Conservation (phyloP, 2,113 vertebrate species). For the Phycodurus eques region DNA sequence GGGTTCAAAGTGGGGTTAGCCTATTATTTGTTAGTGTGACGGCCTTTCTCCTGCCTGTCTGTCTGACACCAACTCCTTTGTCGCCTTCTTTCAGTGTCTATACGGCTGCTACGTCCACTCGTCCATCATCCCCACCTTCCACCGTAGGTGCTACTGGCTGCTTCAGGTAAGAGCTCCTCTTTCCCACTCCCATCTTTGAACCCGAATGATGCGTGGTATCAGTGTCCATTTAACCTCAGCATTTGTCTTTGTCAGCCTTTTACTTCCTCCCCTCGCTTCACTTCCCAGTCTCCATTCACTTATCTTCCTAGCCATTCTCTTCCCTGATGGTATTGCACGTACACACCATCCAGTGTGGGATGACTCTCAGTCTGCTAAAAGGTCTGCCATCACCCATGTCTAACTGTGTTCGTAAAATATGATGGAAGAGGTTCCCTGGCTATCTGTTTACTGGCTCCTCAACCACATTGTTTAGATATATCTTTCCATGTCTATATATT, state of each 20-base stretch:
- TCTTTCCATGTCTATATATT: neutral
- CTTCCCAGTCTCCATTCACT: slow-evolving; percentile 55
- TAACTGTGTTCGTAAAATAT: slow-evolving; percentile 69
- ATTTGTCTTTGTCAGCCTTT: slow-evolving; percentile 55
- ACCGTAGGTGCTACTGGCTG: slow-evolving; percentile 99
- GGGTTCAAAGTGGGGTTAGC: slow-evolving; percentile 33
- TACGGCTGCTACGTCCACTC: slow-evolving; percentile 99
- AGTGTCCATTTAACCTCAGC: slow-evolving; percentile 61
- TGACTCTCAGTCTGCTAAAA: slow-evolving; percentile 68
- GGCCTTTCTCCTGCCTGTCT: slow-evolving; percentile 34
- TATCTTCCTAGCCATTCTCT: slow-evolving; percentile 64
- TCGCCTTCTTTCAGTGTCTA: slow-evolving; percentile 82
- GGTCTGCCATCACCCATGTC: slow-evolving; percentile 65
- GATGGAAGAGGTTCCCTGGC: slow-evolving; percentile 63
- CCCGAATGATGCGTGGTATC: slow-evolving; percentile 52
- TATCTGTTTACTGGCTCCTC: slow-evolving; percentile 22
- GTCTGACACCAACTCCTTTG: slow-evolving; percentile 28
- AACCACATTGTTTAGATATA: neutral
- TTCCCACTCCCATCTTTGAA: slow-evolving; percentile 25
- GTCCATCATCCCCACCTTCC: slow-evolving; percentile 99
- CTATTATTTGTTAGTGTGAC: slow-evolving; percentile 30
- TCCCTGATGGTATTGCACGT: slow-evolving; percentile 64
- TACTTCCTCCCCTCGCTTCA: slow-evolving; percentile 27
- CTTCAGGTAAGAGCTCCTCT: slow-evolving; percentile 87
- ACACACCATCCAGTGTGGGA: slow-evolving; percentile 50